A percentile compares a stretch with the other conserved stretches of the same genome.
phyloP scores from a whole-genome alignment of 2,888 invertebrate genomes.

The Ornithoptera priamus region DNA sequence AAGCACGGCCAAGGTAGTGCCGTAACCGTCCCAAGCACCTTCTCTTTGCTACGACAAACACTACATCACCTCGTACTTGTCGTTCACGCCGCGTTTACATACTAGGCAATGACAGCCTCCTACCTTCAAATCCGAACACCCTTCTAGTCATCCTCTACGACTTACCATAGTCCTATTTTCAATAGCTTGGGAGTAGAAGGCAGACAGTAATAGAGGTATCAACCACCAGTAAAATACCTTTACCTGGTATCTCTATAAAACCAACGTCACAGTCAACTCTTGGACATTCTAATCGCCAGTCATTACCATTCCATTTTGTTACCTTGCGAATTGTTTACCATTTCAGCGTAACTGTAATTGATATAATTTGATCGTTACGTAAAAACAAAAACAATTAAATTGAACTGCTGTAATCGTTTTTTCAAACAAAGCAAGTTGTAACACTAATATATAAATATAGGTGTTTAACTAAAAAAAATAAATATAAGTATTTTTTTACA shows the following conservation, averaged over 20 bases:
- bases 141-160: too few species aligned
- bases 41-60: too few species aligned
- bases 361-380: conserved; percentile 10
- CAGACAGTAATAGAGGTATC: neutral
- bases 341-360: conserved; percentile 12
- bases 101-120: too few species aligned
- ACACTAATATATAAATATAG: neutral
- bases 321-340: conserved; percentile 23
- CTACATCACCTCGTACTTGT: too few species aligned
- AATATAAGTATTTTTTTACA: too few species aligned
- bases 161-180: too few species aligned
- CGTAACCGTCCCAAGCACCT: too few species aligned
- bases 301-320: conserved; percentile 19
- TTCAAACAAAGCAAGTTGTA: neutral
- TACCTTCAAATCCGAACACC: too few species aligned
- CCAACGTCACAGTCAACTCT: conserved; percentile 2
- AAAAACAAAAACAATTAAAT: neutral
- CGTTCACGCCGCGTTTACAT: too few species aligned
- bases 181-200: too few species aligned
- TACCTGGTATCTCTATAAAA: conserved; percentile 1
- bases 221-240: neutral
- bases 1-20: too few species aligned
- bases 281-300: conserved; percentile 14
- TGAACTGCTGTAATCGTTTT: neutral
- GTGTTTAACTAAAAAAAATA: too few species aligned